Evolutionary conservation across 2,113 vertebrate species (phyloP), one percentile per base, ranked within the genome.

Genomic region (Mus spicilegus): DNA sequence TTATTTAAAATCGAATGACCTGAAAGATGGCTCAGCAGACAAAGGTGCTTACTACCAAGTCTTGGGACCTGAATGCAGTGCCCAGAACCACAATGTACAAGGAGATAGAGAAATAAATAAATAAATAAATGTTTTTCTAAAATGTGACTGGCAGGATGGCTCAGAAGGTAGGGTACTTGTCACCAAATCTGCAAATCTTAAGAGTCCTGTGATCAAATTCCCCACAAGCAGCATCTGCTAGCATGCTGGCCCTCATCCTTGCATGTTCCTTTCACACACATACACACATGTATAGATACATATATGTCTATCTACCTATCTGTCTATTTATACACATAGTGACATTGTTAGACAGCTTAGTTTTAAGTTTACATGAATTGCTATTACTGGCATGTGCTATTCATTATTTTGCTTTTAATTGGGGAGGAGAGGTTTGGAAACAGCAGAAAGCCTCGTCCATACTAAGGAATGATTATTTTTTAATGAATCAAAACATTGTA

Each of bases 401-500:
- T 82, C 87, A 5, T 89, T 82, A 46, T 75, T 91, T 94, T 72
- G 42, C 12, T 36, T 51, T 42, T 77, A 46, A 4, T 9, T 89
- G 69, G 17, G 28, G 54, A 63, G 72, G 39, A 58, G 19, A 77
- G 30, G 13, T 11, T 46, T 90, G 61, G 61, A 77, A 36, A 78
- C 33, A 67, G 46, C 42, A 46, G 7, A 67, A 61, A 36, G 22
- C 75, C 22, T 77, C 51, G 5, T 22, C 12, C 42, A 36, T 36
- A 49, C 20, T 65, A 51, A 78, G 20, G 42, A 77, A 11, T 46
- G 33, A 81, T 51, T 54, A n/a, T n/a, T 81, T 61, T 63, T 89
- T 42, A 70, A 51, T 22, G 51, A 90, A 67, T 72, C 51, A 91
- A 96, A 89, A 87, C 91, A 28, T 84, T 85, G 4, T 89, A 80